Conservation (phyloP, 2,797 vertebrate species). For the Falco naumanni region DNA sequence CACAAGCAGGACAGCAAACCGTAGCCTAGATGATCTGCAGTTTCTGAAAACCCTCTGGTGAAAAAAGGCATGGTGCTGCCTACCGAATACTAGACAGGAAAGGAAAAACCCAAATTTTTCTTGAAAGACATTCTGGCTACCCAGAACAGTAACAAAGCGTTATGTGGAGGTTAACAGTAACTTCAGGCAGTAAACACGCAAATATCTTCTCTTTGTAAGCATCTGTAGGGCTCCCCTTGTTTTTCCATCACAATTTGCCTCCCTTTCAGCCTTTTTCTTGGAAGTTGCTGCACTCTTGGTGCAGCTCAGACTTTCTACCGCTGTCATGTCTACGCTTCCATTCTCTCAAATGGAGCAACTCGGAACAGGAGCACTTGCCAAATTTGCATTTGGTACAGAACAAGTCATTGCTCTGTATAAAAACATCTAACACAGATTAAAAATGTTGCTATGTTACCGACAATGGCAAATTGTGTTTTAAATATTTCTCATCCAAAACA, state of each 20-base stretch:
- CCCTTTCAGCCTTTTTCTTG: background rate
- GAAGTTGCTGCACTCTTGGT: background rate
- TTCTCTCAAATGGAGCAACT: background rate
- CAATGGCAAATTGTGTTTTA: background rate
- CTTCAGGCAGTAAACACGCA: background rate
- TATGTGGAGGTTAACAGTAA: background rate
- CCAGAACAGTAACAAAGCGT: background rate
- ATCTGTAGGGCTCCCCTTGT: background rate
- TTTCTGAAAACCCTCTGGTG: background rate
- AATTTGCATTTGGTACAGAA: background rate
- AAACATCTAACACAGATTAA: background rate
- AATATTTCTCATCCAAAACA: background rate
- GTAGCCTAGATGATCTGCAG: background rate
- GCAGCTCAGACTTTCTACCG: background rate
- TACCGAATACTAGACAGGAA: background rate
- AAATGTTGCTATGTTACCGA: background rate
- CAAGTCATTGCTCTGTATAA: background rate
- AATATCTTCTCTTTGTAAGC: background rate
- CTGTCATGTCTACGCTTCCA: background rate
- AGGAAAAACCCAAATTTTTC: background rate
- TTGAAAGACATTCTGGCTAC: background rate
- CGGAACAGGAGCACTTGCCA: background rate
- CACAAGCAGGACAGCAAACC: background rate
- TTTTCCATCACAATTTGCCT: background rate
- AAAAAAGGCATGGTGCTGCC: background rate